These are phyloP conservation scores for Axinella damicornis DNA, from an alignment of 37 sponge, comb jelly and placozoan species.

Conservation along the genomic window DNA sequence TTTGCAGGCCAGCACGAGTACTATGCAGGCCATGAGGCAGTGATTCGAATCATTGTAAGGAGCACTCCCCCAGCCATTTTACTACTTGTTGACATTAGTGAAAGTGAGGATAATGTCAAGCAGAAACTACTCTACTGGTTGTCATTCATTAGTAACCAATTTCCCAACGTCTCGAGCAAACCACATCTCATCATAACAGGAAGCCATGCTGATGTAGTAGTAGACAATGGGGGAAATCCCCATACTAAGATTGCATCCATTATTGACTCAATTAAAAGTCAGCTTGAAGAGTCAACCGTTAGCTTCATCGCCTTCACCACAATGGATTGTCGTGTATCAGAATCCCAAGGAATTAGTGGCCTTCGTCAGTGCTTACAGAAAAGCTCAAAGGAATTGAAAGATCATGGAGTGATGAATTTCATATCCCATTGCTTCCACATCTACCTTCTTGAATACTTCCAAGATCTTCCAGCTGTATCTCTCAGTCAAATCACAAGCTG, in stretches of 20 bases:
- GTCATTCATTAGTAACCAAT: neutral
- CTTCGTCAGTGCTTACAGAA: neutral
- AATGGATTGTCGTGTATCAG: neutral
- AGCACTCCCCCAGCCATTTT: neutral
- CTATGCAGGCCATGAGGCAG: constrained; percentile 7
- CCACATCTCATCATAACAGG: neutral
- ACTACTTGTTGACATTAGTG: neutral
- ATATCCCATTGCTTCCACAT: constrained; percentile 22
- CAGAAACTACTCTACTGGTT: neutral
- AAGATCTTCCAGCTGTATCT: too few species aligned
- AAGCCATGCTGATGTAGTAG: constrained; percentile 13
- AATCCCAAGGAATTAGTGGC: neutral
- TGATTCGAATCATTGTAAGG: neutral
- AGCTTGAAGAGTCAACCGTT: neutral
- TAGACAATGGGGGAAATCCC: constrained; percentile 10
- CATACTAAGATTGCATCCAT: neutral
- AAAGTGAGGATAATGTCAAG: neutral
- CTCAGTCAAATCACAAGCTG: too few species aligned
- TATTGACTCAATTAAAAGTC: too few species aligned
- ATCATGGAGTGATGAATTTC: neutral
- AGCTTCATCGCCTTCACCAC: constrained; percentile 1
- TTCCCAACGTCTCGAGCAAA: neutral
- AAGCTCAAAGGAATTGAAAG: neutral
- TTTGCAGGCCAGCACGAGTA: constrained; percentile 16
- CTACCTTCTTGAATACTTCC: neutral